These are phyloP conservation scores for Syrphus vitripennis DNA, from an alignment of 2,888 invertebrate genomes.

Conservation along the genomic window DNA sequence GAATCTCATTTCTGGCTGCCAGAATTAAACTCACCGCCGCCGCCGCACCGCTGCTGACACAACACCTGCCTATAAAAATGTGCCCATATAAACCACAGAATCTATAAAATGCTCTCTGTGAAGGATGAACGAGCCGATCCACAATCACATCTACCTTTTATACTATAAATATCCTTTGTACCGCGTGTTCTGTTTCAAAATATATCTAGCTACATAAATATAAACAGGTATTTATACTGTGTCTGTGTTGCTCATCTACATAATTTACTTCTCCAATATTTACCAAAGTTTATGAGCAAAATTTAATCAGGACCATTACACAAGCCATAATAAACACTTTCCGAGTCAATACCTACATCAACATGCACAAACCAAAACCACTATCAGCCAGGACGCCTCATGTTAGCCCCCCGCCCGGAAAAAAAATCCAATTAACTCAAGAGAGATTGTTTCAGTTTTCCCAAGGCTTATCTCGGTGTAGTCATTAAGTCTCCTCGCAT, in stretches of 20 bases:
- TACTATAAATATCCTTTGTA: conserved; percentile 43
- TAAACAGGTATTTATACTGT: not conserved
- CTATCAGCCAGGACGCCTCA: not conserved
- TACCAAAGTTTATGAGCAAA: conserved; percentile 69
- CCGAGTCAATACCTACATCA: conserved; percentile 32
- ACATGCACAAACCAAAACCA: conserved; percentile 1
- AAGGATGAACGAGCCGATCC: conserved; percentile 8
- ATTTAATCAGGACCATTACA: conserved; percentile 70
- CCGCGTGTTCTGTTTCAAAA: not conserved
- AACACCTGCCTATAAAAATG: conserved; percentile 25
- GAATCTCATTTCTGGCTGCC: conserved; percentile 69
- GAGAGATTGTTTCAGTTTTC: conserved; percentile 71
- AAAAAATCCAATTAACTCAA: conserved; percentile 70
- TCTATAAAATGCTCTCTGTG: conserved; percentile 10
- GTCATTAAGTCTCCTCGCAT: conserved; percentile 63
- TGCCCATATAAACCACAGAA: conserved; percentile 24
- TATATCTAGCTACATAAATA: not conserved
- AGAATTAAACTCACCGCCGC: conserved; percentile 35
- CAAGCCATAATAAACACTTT: conserved; percentile 67
- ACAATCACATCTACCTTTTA: not conserved
- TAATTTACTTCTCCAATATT: conserved; percentile 71
- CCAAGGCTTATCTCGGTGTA: conserved; percentile 70
- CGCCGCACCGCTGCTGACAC: not conserved
- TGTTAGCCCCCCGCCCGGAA: not conserved
- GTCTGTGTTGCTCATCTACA: conserved; percentile 63